Conservation (phyloP, 1,140 invertebrate species). For the Chironomus tepperi region DNA sequence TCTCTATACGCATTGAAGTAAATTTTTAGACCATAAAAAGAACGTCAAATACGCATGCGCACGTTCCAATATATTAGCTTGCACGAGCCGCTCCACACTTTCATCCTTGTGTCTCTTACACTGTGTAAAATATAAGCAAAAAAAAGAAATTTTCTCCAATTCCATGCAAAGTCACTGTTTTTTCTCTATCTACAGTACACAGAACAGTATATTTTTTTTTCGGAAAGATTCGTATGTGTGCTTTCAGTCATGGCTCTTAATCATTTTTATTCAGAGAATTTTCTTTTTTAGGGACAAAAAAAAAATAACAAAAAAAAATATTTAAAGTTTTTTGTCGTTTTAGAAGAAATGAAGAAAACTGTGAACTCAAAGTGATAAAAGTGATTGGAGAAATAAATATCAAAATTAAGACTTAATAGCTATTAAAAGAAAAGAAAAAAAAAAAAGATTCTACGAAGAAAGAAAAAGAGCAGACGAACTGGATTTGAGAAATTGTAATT, state of each 20-base stretch:
- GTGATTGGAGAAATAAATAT: not conserved
- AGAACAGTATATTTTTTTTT: not conserved
- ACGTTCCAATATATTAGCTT: not conserved
- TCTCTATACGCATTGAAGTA: too few relatives aligned
- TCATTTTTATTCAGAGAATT: conserved; percentile 22
- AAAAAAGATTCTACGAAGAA: not conserved
- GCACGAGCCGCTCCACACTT: not conserved
- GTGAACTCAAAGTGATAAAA: not conserved
- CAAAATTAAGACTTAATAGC: not conserved
- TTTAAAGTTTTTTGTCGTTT: not conserved
- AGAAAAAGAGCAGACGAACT: not conserved
- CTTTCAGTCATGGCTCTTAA: conserved; percentile 23
- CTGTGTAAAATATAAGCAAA: not conserved
- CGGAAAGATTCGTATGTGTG: conserved; percentile 16
- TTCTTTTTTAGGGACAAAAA: not conserved
- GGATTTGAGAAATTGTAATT: conserved; percentile 2
- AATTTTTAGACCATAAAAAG: too few relatives aligned
- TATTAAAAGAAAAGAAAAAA: not conserved
- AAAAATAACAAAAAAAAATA: not conserved
- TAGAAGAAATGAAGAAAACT: not conserved
- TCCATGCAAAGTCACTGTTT: not conserved
- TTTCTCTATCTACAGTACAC: not conserved
- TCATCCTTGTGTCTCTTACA: not conserved
- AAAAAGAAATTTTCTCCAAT: conserved; percentile 1
- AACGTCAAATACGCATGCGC: not conserved